These are phyloP conservation scores for Lutraria rhynchaena DNA, from an alignment of 1,140 invertebrate species.

Conservation along the genomic window DNA sequence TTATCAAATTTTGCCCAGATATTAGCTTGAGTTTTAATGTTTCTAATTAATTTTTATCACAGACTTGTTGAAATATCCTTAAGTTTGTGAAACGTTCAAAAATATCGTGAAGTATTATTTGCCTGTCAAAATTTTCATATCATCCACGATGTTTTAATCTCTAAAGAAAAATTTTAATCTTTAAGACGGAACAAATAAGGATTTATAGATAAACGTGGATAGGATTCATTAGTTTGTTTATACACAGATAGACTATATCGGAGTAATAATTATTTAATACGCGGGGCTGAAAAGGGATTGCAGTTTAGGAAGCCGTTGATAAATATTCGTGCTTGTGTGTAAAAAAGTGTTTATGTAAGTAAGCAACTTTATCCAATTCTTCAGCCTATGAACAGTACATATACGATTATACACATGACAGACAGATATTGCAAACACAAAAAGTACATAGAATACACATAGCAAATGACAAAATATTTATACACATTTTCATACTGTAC, in stretches of 20 bases:
- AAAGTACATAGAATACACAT: no score
- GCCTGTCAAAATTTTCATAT: slow-evolving; percentile 31
- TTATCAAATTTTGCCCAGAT: slow-evolving; percentile 9
- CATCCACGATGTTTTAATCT: slow-evolving; percentile 32
- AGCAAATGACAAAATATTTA: no score
- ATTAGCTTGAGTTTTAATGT: neutral
- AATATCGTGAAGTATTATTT: slow-evolving; percentile 27
- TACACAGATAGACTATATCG: neutral
- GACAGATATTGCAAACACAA: no score
- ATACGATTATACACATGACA: no score
- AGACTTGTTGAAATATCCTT: neutral
- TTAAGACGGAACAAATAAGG: slow-evolving; percentile 56
- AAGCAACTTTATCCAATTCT: no score
- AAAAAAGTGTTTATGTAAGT: no score
- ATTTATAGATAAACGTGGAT: slow-evolving; percentile 14
- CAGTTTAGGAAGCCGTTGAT: no score
- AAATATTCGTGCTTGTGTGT: no score
- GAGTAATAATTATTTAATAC: no score
- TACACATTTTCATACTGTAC: no score
- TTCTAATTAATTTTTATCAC: slow-evolving; percentile 20
- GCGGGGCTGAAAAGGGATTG: no score
- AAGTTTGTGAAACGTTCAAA: neutral
- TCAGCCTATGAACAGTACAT: no score
- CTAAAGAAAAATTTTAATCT: neutral
- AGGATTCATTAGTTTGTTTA: neutral